phyloP scores from a whole-genome alignment of 2,113 vertebrate genomes.

The Alethe castanea region DNA sequence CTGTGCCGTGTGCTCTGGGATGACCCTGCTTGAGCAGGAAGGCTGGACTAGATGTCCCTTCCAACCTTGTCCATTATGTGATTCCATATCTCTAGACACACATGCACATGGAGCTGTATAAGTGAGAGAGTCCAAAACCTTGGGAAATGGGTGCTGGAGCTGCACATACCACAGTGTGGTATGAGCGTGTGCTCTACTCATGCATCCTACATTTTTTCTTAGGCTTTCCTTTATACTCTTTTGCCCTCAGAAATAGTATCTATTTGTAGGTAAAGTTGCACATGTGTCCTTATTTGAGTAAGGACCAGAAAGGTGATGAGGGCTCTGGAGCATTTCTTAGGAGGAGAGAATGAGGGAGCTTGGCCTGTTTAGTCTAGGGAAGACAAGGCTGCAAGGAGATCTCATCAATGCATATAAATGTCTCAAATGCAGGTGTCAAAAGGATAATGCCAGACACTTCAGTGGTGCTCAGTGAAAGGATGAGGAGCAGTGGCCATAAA shows the following conservation, averaged over 20 bases:
- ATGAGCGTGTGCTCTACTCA: accelerated
- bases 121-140: background rate
- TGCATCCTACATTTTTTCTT: background rate
- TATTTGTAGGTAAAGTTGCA: background rate
- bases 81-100: background rate
- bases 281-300: background rate
- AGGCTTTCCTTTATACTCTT: background rate
- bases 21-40: background rate
- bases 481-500: background rate
- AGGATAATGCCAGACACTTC: background rate
- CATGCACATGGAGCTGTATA: background rate
- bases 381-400: background rate
- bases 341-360: background rate
- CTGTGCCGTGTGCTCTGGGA: background rate
- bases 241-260: background rate
- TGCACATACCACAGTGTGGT: background rate
- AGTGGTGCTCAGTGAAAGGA: background rate
- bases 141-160: background rate
- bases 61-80: accelerated
- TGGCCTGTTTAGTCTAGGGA: background rate
- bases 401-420: background rate
- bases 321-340: background rate
- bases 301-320: background rate
- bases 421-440: background rate
- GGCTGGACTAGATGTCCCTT: background rate